Conservation (phyloP, 64 coral and sea anemone species). For the Pachyseris speciosa region DNA sequence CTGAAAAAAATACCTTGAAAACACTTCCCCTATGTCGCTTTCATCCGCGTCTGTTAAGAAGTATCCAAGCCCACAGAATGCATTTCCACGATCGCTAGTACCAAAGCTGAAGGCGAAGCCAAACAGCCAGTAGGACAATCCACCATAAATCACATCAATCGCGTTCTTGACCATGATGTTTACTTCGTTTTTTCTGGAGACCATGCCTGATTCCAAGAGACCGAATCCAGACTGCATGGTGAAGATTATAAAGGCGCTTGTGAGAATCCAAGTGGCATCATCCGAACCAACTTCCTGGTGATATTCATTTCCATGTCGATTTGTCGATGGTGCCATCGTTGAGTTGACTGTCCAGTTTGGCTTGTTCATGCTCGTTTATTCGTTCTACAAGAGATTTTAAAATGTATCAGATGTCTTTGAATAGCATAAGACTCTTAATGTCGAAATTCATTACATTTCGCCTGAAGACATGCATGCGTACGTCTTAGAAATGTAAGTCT, state of each 20-base stretch:
- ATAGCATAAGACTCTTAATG: too few relatives aligned
- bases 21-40: slow-evolving; percentile 23
- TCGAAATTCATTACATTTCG: too few relatives aligned
- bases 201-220: slow-evolving; percentile 51
- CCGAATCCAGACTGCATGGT: slow-evolving; percentile 69
- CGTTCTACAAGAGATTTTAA: too few relatives aligned
- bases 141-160: slow-evolving; percentile 48
- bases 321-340: neutral
- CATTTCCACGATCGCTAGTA: neutral
- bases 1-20: slow-evolving; percentile 53
- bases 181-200: slow-evolving; percentile 48
- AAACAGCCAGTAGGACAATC: slow-evolving; percentile 58
- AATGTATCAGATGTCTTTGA: too few relatives aligned
- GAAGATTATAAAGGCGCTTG: slow-evolving; percentile 56
- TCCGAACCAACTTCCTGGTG: neutral
- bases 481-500: too few relatives aligned
- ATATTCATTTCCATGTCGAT: neutral
- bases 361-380: neutral
- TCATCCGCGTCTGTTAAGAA: slow-evolving; percentile 47
- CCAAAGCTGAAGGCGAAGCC: slow-evolving; percentile 55
- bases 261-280: slow-evolving; percentile 66
- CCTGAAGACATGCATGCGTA: too few relatives aligned
- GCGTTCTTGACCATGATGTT: slow-evolving; percentile 61
- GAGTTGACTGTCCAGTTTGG: neutral
- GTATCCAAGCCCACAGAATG: slow-evolving; percentile 1